Evolutionary conservation across 2,888 invertebrate genomes (phyloP), one percentile per base, ranked within the genome.

Genomic region (Masnerella sp.): DNA sequence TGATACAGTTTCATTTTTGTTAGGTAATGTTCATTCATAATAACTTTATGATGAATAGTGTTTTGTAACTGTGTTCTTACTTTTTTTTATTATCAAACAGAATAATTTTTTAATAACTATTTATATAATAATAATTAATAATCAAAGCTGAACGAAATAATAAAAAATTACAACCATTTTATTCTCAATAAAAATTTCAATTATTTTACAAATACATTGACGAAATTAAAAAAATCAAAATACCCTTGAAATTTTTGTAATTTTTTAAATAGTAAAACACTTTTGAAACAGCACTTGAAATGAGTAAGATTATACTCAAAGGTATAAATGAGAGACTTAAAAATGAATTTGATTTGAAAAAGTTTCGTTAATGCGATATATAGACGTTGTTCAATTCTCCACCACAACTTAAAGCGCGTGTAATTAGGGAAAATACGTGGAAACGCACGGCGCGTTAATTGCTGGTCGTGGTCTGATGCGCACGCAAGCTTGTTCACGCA

Each of bases 341-440:
- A 7, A 28, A 7, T 28, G 7, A 25, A 25, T 5, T 25, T 25
- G 25, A 5, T 7, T 25, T 7, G 25, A 4, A 5, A 36, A 12
- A 15, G 14, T 14, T 15, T 22, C 11, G 28, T 2, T 30, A 18
- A 40, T 15, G 30, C 20, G 45, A 28, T 5, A 20, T 32, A 22
- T 28, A 40, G 43, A 40, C 32, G 9, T 20, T 12, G 20, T 15
- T 43, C 20, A 62, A 51, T 32, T 61, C 20, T 9, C 18, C 14
- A 8, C 30, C 28, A 22, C 20, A 34, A 40, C 14, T 20, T 40
- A 2, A 17, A 65, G 30, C 38, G 59, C 12, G 12, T 68, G 45
- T 45, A 68, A 68, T 68, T 43, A 69, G 47, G 45, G 30, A 49
- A 70, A 62, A 56, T 62, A 49, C 62, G 28, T 34, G 47, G 61